phyloP scores from a whole-genome alignment of 2,113 vertebrate species.

The Osmerus mordax region DNA sequence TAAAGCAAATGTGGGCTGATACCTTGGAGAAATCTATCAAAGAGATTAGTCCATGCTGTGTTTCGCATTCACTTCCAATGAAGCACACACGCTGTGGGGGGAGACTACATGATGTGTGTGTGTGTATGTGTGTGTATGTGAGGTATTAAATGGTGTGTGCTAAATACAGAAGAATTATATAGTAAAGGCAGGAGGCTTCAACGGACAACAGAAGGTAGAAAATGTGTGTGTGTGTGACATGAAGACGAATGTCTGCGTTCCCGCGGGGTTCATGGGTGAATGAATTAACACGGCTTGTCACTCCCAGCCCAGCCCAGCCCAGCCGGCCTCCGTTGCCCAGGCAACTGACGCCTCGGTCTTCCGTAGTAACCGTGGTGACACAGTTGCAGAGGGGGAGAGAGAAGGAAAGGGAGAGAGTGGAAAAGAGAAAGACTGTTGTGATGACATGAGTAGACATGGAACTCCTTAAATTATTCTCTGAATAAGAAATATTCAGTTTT shows the following conservation, averaged over 20 bases:
- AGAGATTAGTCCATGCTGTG: constrained; percentile 1
- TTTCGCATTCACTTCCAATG: constrained; percentile 8
- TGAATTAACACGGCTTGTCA: constrained; percentile 81
- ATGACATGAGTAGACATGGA: background rate
- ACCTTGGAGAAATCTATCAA: constrained; percentile 6
- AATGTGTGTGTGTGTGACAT: constrained; percentile 33
- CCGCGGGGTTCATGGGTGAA: constrained; percentile 79
- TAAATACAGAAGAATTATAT: constrained; percentile 23
- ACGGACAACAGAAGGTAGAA: constrained; percentile 1
- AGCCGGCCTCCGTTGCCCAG: constrained; percentile 76
- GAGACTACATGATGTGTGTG: too few relatives aligned
- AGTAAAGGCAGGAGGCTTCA: constrained; percentile 66
- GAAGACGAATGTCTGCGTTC: constrained; percentile 76
- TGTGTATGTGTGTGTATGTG: too few relatives aligned
- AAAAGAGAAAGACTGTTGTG: constrained; percentile 21
- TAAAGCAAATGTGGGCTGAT: constrained; percentile 1
- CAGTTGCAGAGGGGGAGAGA: constrained; percentile 61
- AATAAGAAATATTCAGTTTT: too few relatives aligned
- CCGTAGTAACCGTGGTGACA: constrained; percentile 74
- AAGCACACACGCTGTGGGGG: background rate
- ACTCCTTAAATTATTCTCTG: too few relatives aligned
- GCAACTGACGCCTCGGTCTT: constrained; percentile 75
- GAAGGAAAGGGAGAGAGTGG: background rate
- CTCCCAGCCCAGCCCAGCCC: constrained; percentile 66
- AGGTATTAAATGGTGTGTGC: background rate